phyloP scores from a whole-genome alignment of 2,888 invertebrate genomes.

The Nipponacmea schrenckii region DNA sequence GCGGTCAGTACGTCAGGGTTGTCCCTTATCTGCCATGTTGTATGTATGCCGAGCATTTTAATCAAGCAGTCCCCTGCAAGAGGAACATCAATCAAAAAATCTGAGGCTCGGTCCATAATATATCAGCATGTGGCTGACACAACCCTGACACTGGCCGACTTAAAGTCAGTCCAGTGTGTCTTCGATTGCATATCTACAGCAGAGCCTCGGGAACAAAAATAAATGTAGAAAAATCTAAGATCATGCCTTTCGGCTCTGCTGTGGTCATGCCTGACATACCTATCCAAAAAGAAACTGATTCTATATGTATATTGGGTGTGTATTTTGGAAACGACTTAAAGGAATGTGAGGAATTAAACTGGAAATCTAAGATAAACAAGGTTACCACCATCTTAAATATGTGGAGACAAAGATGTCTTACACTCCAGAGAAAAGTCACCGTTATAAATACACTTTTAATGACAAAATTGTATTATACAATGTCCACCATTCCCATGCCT shows the following conservation, averaged over 20 bases:
- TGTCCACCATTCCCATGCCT: background rate
- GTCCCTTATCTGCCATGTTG: no score
- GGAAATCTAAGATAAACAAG: no score
- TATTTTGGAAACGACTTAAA: no score
- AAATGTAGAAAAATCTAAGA: background rate
- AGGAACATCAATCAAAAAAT: background rate
- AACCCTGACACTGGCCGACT: no score
- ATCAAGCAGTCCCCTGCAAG: background rate
- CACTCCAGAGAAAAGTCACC: no score
- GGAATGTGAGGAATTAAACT: no score
- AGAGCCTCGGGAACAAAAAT: background rate
- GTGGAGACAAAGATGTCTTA: no score
- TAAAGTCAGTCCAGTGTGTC: background rate
- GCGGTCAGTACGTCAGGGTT: background rate
- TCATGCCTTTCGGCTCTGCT: background rate
- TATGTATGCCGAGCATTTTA: background rate
- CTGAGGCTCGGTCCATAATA: background rate
- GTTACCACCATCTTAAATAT: no score
- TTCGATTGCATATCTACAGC: background rate
- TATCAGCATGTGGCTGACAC: no score
- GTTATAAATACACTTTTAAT: background rate
- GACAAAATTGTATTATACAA: background rate
- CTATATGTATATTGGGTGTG: background rate
- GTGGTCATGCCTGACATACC: background rate
- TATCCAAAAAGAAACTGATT: background rate